phyloP scores from a whole-genome alignment of 2,797 vertebrate species.

The Gila robusta region DNA sequence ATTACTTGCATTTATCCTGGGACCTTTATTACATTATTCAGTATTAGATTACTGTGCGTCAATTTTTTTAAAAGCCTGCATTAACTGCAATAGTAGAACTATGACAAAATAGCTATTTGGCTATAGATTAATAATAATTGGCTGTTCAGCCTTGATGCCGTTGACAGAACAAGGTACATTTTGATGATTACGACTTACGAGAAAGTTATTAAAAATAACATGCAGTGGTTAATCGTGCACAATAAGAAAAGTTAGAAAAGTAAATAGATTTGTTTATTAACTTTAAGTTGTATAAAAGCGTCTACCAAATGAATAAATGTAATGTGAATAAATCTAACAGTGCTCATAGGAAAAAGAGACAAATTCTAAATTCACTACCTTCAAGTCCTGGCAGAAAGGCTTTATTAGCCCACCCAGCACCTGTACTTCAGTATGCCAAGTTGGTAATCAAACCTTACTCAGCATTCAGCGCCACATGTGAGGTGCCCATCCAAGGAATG shows the following conservation, averaged over 20 bases:
- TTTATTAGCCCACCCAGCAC: conserved; percentile 43
- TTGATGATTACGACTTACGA: neutral
- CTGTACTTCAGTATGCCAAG: conserved; percentile 43
- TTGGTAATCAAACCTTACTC: conserved; percentile 52
- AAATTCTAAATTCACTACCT: conserved; percentile 13
- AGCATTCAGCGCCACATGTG: conserved; percentile 46
- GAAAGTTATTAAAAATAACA: neutral
- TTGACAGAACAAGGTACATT: neutral
- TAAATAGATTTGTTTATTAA: neutral
- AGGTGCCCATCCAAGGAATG: conserved; percentile 43
- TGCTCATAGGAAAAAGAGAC: conserved; percentile 17
- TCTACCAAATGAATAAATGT: neutral
- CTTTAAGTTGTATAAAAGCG: neutral
- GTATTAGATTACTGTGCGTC: neutral
- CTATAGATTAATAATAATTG: neutral
- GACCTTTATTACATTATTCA: neutral
- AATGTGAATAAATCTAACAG: neutral
- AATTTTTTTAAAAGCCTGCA: neutral
- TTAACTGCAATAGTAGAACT: neutral
- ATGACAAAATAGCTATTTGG: neutral
- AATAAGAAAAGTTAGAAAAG: neutral
- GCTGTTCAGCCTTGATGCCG: neutral
- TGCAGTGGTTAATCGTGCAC: neutral
- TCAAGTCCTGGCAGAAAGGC: conserved; percentile 19
- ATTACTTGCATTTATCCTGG: neutral